Base-by-base conservation (phyloP, 1,140 invertebrate species). In the Drosophila busckii region DNA sequence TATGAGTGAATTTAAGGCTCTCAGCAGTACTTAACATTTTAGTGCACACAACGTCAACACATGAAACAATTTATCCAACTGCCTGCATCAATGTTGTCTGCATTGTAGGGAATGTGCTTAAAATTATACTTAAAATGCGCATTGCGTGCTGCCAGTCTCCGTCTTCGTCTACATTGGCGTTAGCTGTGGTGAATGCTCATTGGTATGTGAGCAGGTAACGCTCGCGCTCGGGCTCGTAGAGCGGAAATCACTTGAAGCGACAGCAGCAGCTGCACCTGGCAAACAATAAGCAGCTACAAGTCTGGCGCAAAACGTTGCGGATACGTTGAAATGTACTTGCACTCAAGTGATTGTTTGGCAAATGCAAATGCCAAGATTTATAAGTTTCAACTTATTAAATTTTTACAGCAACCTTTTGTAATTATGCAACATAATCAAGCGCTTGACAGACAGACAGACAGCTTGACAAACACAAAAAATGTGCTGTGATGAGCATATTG, bases 171-270 rank as follows among this genome's bases (percentile, higher is more conserved):
- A 62, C 37, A 40, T 46, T 44, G 20, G 9, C 28, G 52, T 26
- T 25, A 22, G 26, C 34, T n/a, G 26, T 16, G 20, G n/a, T 16
- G 37, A 2, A 15, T 22, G 8, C 42, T 66, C 60, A 70, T 75
- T 78, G 67, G 52, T 70, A 76, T 78, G 70, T 78, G 55, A 28
- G 46, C 42, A 46, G 44, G 42, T 26, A 29, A 17, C 50, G 50
- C 22, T 22, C 41, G 63, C 42, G 5, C n/a, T n/a, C 48, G 28
- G 52, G 63, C 60, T 53, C 67, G 66, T 31, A 17, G n/a, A 52
- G 32, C 56, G 71, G 71, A 78, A 76, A 78, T 76, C 71, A 67
- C 61, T 78, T 34, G 65, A 52, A 75, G 32, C 34, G 23, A 35
- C 23, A 54, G 60, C 28, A 44, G 22, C 46, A 55, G 61, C 12